These are phyloP conservation scores for Toxostoma redivivum DNA, from an alignment of 2,113 vertebrate genomes.

Conservation along the genomic window DNA sequence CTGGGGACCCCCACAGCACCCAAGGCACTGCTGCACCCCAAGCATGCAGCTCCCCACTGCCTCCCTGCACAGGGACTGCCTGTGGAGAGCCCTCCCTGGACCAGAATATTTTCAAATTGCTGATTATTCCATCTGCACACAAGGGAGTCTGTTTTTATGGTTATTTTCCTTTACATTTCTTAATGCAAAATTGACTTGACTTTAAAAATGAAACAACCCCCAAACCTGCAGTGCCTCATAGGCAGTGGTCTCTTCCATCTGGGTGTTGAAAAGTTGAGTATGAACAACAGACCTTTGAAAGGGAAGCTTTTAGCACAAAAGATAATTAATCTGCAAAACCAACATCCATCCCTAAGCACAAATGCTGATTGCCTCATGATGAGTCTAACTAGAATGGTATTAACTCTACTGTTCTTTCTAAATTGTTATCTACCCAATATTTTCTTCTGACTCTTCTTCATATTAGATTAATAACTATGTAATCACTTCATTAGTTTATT, in stretches of 20 bases:
- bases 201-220: background rate
- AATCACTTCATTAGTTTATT: constrained; percentile 67
- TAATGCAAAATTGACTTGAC: background rate
- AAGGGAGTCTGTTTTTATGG: background rate
- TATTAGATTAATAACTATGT: constrained; percentile 52
- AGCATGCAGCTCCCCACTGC: background rate
- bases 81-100: background rate
- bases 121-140: background rate
- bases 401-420: background rate
- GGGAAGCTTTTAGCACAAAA: background rate
- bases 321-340: background rate
- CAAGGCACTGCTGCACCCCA: background rate
- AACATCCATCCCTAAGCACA: background rate
- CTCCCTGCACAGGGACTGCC: background rate
- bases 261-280: background rate
- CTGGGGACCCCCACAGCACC: background rate
- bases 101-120: background rate
- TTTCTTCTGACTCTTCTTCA: constrained; percentile 10
- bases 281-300: background rate
- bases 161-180: background rate
- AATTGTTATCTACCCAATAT: constrained; percentile 2
- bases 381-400: background rate
- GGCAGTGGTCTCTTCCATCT: background rate
- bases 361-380: constrained; percentile 23
- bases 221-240: background rate